phyloP scores from a whole-genome alignment of 2,113 vertebrate genomes.

The Murina feae region DNA sequence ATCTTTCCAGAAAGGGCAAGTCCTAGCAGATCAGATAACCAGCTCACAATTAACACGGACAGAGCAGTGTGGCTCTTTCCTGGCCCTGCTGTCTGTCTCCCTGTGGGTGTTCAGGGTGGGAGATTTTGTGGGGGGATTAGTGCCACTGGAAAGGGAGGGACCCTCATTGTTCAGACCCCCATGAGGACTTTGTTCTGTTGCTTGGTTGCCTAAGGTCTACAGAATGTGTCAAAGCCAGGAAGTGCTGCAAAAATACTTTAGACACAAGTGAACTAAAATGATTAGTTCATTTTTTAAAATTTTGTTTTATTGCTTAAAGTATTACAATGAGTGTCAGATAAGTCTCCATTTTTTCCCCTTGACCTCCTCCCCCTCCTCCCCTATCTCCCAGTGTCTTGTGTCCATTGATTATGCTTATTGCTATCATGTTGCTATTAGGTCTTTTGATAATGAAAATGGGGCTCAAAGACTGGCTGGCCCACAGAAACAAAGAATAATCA shows the following conservation, averaged over 20 bases:
- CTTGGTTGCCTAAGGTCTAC: not conserved
- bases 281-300: no score
- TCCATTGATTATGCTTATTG: no score
- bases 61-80: not conserved
- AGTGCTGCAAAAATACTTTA: not conserved
- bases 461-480: not conserved
- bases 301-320: no score
- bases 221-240: not conserved
- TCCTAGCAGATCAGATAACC: constrained; percentile 37
- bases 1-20: constrained; percentile 49
- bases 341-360: no score
- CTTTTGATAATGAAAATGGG: not conserved
- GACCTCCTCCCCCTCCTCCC: no score
- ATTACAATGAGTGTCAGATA: no score
- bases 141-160: not conserved
- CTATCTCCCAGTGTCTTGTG: no score
- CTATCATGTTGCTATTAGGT: not conserved
- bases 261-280: not conserved
- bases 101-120: not conserved
- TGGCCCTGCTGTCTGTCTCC: not conserved
- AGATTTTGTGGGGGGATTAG: not conserved
- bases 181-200: not conserved
- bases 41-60: constrained; percentile 30
- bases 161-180: not conserved
- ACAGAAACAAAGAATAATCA: not conserved